phyloP scores from a whole-genome alignment of 2,888 invertebrate genomes.

The Caenorhabditis angaria region DNA sequence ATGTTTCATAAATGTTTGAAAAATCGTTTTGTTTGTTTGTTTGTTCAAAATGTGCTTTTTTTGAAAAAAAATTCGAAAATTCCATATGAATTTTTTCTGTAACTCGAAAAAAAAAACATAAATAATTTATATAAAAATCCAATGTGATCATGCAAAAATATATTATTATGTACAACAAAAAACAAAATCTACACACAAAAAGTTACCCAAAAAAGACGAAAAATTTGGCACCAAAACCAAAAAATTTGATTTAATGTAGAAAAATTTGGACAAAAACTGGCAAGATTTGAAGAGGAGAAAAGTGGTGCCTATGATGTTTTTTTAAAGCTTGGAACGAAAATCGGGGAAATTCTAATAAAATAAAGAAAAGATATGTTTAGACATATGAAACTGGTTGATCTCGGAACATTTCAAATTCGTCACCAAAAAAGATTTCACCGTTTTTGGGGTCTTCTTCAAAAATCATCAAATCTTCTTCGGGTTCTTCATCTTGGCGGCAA shows the following conservation, averaged over 20 bases:
- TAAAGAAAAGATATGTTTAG: constrained; percentile 23
- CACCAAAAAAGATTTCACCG: constrained; percentile 24
- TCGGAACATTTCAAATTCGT: constrained; percentile 41
- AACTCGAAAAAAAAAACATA: constrained; percentile 6
- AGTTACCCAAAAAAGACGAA: not conserved
- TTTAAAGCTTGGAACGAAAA: constrained; percentile 20
- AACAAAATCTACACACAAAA: not conserved
- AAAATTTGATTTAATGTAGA: not conserved
- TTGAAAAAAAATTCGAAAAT: too few species aligned
- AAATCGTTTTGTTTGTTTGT: too few species aligned
- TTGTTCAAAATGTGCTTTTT: too few species aligned
- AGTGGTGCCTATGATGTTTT: constrained; percentile 31
- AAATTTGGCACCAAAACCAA: constrained; percentile 13
- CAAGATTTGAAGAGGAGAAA: constrained; percentile 12
- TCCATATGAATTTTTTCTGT: constrained; percentile 19
- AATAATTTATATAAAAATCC: constrained; percentile 30
- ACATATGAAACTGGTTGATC: constrained; percentile 46
- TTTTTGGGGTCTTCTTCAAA: too few species aligned
- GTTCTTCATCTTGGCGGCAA: constrained; percentile 37
- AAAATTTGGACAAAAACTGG: too few species aligned
- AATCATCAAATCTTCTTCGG: too few species aligned
- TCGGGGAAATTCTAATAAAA: not conserved
- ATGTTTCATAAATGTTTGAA: too few species aligned
- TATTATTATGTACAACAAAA: not conserved
- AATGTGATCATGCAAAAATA: too few species aligned